These are phyloP conservation scores for Ephydatia muelleri DNA, from an alignment of 37 sponge, comb jelly and placozoan genomes.

Conservation along the genomic window DNA sequence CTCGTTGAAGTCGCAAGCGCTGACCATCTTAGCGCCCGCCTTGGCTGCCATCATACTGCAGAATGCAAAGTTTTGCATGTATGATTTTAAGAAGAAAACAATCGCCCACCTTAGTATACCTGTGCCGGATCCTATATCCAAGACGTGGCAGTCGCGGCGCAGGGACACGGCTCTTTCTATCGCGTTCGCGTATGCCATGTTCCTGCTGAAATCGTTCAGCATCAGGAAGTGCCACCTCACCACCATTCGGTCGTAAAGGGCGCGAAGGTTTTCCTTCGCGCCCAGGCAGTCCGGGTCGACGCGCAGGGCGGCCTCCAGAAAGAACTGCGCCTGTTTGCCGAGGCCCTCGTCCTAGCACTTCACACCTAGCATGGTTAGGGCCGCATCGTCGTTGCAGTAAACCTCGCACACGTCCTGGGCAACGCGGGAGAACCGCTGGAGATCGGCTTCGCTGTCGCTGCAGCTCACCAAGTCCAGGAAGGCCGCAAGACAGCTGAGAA, in stretches of 20 bases:
- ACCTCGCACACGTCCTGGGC: background rate
- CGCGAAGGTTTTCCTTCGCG: conserved; percentile 51
- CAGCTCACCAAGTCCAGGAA: background rate
- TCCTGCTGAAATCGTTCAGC: conserved; percentile 70
- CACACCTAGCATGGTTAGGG: conserved; percentile 25
- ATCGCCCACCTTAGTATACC: conserved; percentile 72
- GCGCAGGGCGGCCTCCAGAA: conserved; percentile 25
- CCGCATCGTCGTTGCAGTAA: conserved; percentile 3
- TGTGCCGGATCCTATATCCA: conserved; percentile 80
- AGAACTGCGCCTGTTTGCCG: conserved; percentile 30
- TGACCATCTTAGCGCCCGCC: conserved; percentile 62
- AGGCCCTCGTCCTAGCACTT: conserved; percentile 43
- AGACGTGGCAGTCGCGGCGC: conserved; percentile 32
- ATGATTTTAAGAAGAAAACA: background rate
- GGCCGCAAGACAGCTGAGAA: background rate
- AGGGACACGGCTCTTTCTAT: conserved; percentile 35
- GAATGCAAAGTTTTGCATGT: background rate
- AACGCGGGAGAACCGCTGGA: background rate
- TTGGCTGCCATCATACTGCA: conserved; percentile 70
- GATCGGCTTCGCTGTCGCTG: background rate
- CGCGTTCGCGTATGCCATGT: conserved; percentile 43
- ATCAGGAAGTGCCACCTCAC: conserved; percentile 74
- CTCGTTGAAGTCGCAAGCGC: conserved; percentile 55
- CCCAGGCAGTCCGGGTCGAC: conserved; percentile 33
- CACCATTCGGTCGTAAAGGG: conserved; percentile 44